A percentile compares a stretch with the other conserved stretches of the same genome.
These are phyloP conservation scores for Orius insidiosus DNA, from an alignment of 1,140 invertebrate genomes.

Conservation along the genomic window DNA sequence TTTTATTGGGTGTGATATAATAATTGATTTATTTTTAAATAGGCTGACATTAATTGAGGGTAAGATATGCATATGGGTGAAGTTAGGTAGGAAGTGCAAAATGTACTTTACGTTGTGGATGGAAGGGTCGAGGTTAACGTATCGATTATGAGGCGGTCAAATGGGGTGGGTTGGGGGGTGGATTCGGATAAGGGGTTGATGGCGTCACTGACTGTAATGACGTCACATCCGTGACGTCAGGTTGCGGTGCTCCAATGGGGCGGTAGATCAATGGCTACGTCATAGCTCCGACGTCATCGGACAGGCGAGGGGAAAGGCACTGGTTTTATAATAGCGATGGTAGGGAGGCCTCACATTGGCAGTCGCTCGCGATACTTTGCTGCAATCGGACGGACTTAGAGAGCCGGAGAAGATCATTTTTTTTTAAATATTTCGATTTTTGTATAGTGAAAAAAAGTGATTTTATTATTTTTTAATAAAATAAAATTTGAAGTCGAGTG, in stretches of 20 bases:
- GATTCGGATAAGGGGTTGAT: too few species aligned
- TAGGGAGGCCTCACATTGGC: slow-evolving; percentile 6
- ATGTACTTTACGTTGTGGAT: too few species aligned
- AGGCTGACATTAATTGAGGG: too few species aligned
- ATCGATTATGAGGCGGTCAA: too few species aligned
- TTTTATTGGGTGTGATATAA: too few species aligned
- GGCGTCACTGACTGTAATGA: too few species aligned
- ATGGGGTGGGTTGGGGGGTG: too few species aligned
- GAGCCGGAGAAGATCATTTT: background rate
- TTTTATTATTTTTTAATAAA: background rate
- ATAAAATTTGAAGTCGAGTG: background rate
- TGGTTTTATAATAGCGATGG: slow-evolving; percentile 14
- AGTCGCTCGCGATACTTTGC: slow-evolving; percentile 12
- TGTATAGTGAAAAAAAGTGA: background rate
- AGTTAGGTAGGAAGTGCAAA: too few species aligned
- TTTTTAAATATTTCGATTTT: background rate
- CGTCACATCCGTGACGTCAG: too few species aligned
- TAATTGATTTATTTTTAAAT: too few species aligned
- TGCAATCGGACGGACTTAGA: background rate
- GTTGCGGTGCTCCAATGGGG: slow-evolving; percentile 4
- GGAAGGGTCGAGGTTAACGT: too few species aligned
- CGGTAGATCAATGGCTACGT: slow-evolving; percentile 3
- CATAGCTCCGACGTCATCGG: slow-evolving; percentile 7
- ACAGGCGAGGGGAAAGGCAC: slow-evolving; percentile 8
- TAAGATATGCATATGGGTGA: too few species aligned